phyloP scores from a whole-genome alignment of 92 coral and sea anemone genomes.

The Siderastrea radians region DNA sequence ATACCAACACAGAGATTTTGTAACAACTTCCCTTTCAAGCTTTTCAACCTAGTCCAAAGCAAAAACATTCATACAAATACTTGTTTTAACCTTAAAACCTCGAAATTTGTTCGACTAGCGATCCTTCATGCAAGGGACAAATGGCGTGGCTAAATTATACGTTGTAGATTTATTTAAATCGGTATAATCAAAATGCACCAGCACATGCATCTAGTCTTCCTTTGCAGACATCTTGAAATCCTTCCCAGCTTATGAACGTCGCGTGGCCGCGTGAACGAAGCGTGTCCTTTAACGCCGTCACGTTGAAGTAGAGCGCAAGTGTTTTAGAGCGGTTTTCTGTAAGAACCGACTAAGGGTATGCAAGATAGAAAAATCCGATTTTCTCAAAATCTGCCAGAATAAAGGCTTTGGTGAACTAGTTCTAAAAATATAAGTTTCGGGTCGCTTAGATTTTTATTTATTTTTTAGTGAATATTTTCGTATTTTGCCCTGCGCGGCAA shows the following conservation, averaged over 20 bases:
- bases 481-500: too few species aligned
- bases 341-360: too few species aligned
- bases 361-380: too few species aligned
- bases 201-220: neutral
- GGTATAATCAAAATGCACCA: neutral
- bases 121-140: neutral
- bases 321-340: too few species aligned
- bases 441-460: too few species aligned
- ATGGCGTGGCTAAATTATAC: neutral
- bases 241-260: neutral
- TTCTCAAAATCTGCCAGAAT: too few species aligned
- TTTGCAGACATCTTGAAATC: neutral
- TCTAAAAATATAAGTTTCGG: too few species aligned
- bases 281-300: neutral
- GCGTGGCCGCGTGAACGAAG: conserved; percentile 1
- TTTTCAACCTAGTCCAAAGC: neutral
- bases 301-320: neutral
- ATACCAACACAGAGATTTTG: conserved; percentile 3
- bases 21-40: neutral
- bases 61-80: neutral
- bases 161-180: neutral
- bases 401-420: too few species aligned
- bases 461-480: too few species aligned
- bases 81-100: neutral
- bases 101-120: neutral